Evolutionary conservation across 2,113 vertebrate species (phyloP), one percentile per base, ranked within the genome.

Genomic region (Cephalopholis sonnerati): DNA sequence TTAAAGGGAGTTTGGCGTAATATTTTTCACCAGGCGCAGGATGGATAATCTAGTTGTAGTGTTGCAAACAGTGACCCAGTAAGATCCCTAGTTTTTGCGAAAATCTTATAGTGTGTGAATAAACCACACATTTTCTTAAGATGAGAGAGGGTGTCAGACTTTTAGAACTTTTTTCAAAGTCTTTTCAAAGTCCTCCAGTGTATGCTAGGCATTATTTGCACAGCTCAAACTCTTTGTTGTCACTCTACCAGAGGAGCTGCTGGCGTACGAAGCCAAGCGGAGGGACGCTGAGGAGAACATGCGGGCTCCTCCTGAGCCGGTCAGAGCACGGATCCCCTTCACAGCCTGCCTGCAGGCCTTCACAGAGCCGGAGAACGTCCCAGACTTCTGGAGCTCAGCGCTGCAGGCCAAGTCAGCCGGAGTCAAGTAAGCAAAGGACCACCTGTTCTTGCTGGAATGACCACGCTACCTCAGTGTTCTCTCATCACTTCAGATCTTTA

Each of bases 301-400:
- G 92, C 95, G 94, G 73, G 89, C 97, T 50, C 95, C 95, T 25
- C 97, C 98, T 0, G 97, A 98, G 86, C 91, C 97, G 0, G 96
- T 99, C 24, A 96, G 96, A 36, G 98, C 98, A 25, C 96, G 95
- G 84, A 96, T 99, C 88, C 98, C 98, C 0, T 99, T 99, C 79
- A 97, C 96, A 15, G 97, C 98, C 0, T 99, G 98, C 90, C 94
- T 99, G 50, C 98, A 99, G 94, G 98, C 98, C 76, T 99, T 98
- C 89, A 96, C 96, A 4, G 98, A 99, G 80, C 98, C 98, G 0
- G 97, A 96, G 50, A 99, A 99, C 0, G 98, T 99, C 10, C 95
- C 96, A 0, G 97, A 99, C 87, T 99, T 99, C 95, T 99, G 98
- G 98, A 99, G 98, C 93, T 98, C 98, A 1, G 98, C 98, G 15